Conservation (phyloP, 2,888 invertebrate genomes). For the Hemistola chrysoprasaria region DNA sequence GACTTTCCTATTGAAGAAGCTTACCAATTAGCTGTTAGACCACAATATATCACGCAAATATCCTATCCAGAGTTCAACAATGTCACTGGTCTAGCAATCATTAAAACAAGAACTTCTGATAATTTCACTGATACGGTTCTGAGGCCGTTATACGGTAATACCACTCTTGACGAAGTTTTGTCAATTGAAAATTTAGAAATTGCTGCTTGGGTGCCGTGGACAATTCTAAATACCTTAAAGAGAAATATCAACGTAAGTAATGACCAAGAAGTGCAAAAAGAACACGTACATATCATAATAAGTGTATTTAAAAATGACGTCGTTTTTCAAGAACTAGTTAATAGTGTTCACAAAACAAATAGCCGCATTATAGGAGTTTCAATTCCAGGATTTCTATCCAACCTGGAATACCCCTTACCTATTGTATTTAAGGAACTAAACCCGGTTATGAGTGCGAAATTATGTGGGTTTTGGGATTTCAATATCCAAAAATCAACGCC, state of each 20-base stretch:
- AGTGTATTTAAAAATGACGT: slow-evolving; percentile 78
- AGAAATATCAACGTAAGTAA: slow-evolving; percentile 39
- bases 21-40: slow-evolving; percentile 58
- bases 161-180: slow-evolving; percentile 70
- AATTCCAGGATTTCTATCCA: slow-evolving; percentile 80
- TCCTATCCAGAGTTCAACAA: slow-evolving; percentile 74
- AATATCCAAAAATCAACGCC: slow-evolving; percentile 35
- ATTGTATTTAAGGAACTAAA: slow-evolving; percentile 67
- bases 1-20: slow-evolving; percentile 16
- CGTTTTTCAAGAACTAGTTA: slow-evolving; percentile 74
- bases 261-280: slow-evolving; percentile 16
- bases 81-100: slow-evolving; percentile 75
- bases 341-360: slow-evolving; percentile 46
- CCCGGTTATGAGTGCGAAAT: slow-evolving; percentile 34
- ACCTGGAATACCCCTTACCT: slow-evolving; percentile 78
- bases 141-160: slow-evolving; percentile 63
- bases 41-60: slow-evolving; percentile 74
- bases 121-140: slow-evolving; percentile 64
- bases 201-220: slow-evolving; percentile 77
- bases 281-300: slow-evolving; percentile 67
- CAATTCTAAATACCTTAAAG: slow-evolving; percentile 59
- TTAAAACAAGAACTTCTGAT: slow-evolving; percentile 40
- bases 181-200: slow-evolving; percentile 72
- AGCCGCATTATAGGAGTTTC: slow-evolving; percentile 83
- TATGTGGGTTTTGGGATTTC: slow-evolving; percentile 84